Conservation (phyloP, 2,113 vertebrate species). For the Mustelus asterias region DNA sequence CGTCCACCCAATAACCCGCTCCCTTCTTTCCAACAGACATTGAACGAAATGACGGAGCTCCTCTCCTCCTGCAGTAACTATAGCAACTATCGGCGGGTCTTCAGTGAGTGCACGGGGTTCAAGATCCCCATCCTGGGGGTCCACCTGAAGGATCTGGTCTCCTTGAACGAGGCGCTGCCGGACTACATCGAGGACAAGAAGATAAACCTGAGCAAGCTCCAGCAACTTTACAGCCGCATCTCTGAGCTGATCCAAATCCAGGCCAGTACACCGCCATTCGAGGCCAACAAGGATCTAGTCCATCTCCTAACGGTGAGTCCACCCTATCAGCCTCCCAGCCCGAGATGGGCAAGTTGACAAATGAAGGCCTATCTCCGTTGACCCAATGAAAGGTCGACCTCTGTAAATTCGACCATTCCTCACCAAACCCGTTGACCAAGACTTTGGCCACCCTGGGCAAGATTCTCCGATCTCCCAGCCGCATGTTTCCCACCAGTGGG, state of each 20-base stretch:
- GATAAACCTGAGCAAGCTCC: constrained; percentile 77
- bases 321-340: background rate
- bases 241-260: constrained; percentile 71
- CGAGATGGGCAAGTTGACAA: background rate
- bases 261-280: constrained; percentile 60
- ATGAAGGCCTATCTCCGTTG: background rate
- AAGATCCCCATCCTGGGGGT: constrained; percentile 81
- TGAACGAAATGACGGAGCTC: constrained; percentile 78
- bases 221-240: constrained; percentile 76
- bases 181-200: constrained; percentile 70
- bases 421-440: background rate
- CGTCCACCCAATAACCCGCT: background rate
- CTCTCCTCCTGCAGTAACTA: constrained; percentile 81
- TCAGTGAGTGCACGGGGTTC: constrained; percentile 68
- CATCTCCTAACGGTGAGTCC: constrained; percentile 73
- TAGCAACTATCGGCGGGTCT: constrained; percentile 69
- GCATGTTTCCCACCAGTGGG: too few species aligned
- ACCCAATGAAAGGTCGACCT: background rate
- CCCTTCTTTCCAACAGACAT: constrained; percentile 50
- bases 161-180: constrained; percentile 72
- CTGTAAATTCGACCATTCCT: background rate
- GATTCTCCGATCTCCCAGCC: too few species aligned
- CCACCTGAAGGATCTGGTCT: constrained; percentile 86
- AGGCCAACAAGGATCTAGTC: constrained; percentile 77
- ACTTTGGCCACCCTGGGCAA: background rate